phyloP scores from a whole-genome alignment of 1,140 invertebrate species.

The Mya arenaria region DNA sequence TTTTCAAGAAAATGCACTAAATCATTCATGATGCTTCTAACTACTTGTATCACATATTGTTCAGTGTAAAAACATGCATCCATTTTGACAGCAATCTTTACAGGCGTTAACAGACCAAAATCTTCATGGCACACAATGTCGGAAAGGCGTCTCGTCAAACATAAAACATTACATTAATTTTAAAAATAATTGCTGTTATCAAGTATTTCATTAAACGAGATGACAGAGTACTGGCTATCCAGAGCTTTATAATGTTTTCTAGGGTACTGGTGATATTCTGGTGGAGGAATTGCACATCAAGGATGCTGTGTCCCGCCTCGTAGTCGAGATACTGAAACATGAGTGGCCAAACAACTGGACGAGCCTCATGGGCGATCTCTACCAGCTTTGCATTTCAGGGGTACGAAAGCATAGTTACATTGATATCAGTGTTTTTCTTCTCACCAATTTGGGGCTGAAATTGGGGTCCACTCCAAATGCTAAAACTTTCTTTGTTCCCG shows the following conservation, averaged over 20 bases:
- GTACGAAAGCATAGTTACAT: too few species aligned
- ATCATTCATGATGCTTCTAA: too few species aligned
- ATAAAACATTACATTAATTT: neutral
- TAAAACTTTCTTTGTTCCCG: too few species aligned
- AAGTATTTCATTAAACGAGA: neutral
- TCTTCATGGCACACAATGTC: neutral
- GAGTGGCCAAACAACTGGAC: constrained; percentile 99
- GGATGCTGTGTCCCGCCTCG: constrained; percentile 91
- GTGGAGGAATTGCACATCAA: constrained; percentile 88
- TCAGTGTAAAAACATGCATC: neutral
- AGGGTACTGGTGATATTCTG: constrained; percentile 76
- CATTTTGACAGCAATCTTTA: neutral
- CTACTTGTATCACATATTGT: too few species aligned
- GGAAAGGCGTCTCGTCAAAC: neutral
- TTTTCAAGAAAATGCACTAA: too few species aligned
- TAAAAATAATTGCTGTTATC: neutral
- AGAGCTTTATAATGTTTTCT: constrained; percentile 13
- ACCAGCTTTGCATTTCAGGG: constrained; percentile 85
- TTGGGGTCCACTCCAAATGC: too few species aligned
- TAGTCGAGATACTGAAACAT: constrained; percentile 96
- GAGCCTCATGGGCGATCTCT: constrained; percentile 90
- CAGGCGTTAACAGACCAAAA: neutral
- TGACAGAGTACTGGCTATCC: too few species aligned
- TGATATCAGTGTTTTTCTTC: neutral
- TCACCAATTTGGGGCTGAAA: neutral